Percentiles rank a stretch among this genome's conserved stretches.
These are phyloP conservation scores for Murina feae DNA, from an alignment of 2,113 vertebrate species.

Conservation along the genomic window DNA sequence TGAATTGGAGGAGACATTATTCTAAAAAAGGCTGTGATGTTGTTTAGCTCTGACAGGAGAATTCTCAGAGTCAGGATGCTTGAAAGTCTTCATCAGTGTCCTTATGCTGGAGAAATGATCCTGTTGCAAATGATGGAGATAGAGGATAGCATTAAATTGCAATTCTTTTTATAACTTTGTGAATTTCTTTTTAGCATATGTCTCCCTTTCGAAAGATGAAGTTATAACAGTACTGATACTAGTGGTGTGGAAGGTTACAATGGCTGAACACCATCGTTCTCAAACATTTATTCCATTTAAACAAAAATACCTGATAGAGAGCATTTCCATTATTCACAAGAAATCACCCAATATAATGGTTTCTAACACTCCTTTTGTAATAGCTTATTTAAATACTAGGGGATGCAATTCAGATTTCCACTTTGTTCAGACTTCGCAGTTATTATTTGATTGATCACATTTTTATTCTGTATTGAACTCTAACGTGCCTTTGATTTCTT, in stretches of 20 bases:
- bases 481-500: slow-evolving; percentile 77
- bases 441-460: slow-evolving; percentile 78
- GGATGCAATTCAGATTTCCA: slow-evolving; percentile 81
- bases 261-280: slow-evolving; percentile 78
- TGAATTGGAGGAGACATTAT: slow-evolving; percentile 76
- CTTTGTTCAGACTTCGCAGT: slow-evolving; percentile 80
- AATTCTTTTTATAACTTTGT: slow-evolving; percentile 76
- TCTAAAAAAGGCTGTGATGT: slow-evolving; percentile 77
- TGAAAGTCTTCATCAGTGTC: slow-evolving; percentile 78
- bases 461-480: slow-evolving; percentile 79
- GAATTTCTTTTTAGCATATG: slow-evolving; percentile 75
- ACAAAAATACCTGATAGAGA: slow-evolving; percentile 82
- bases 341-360: slow-evolving; percentile 82
- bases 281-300: slow-evolving; percentile 82
- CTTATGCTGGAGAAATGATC: slow-evolving; percentile 76
- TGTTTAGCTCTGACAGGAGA: slow-evolving; percentile 79
- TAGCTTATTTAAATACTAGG: slow-evolving; percentile 83
- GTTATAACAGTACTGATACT: slow-evolving; percentile 76
- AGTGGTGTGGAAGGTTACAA: slow-evolving; percentile 79
- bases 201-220: slow-evolving; percentile 76
- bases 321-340: slow-evolving; percentile 81
- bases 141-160: slow-evolving; percentile 74
- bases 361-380: slow-evolving; percentile 81
- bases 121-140: slow-evolving; percentile 61
- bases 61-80: slow-evolving; percentile 77